These are phyloP conservation scores for Orthosia incerta DNA, from an alignment of 2,888 invertebrate genomes.

Conservation along the genomic window DNA sequence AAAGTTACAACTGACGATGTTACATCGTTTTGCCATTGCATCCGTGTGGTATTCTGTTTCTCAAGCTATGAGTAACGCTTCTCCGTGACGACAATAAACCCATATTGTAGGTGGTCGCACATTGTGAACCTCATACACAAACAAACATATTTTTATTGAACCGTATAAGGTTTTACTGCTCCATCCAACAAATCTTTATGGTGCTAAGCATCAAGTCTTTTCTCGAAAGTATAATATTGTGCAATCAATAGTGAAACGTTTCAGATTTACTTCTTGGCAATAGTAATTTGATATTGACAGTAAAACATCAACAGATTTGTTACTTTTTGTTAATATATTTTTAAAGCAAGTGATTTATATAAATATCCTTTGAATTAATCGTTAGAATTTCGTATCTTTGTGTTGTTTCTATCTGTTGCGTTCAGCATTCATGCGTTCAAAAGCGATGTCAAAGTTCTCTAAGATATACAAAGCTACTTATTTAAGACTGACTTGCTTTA, in stretches of 20 bases:
- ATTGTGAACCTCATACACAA: conserved; percentile 80
- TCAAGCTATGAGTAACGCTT: conserved; percentile 73
- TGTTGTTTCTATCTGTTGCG: conserved; percentile 49
- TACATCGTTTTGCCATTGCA: conserved; percentile 55
- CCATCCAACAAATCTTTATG: conserved; percentile 80
- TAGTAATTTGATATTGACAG: conserved; percentile 63
- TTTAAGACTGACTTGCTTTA: conserved; percentile 69
- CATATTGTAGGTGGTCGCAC: conserved; percentile 82
- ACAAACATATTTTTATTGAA: conserved; percentile 86
- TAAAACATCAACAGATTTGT: conserved; percentile 50
- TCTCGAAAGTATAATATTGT: conserved; percentile 73
- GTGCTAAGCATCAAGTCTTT: conserved; percentile 74
- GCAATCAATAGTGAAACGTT: conserved; percentile 73
- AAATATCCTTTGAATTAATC: conserved; percentile 31
- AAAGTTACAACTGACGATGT: conserved; percentile 52
- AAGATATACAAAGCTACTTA: conserved; percentile 65
- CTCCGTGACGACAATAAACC: conserved; percentile 80
- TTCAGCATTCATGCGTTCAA: conserved; percentile 5
- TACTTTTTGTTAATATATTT: conserved; percentile 63
- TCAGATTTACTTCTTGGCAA: conserved; percentile 69
- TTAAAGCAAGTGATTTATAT: conserved; percentile 20
- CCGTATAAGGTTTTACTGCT: conserved; percentile 84
- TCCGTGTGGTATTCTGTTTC: conserved; percentile 72
- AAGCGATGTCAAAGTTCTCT: conserved; percentile 57
- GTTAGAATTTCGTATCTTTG: conserved; percentile 35